Evolutionary conservation across 1,140 invertebrate genomes (phyloP), one percentile per base, ranked within the genome.

Genomic region (Patella vulgata): DNA sequence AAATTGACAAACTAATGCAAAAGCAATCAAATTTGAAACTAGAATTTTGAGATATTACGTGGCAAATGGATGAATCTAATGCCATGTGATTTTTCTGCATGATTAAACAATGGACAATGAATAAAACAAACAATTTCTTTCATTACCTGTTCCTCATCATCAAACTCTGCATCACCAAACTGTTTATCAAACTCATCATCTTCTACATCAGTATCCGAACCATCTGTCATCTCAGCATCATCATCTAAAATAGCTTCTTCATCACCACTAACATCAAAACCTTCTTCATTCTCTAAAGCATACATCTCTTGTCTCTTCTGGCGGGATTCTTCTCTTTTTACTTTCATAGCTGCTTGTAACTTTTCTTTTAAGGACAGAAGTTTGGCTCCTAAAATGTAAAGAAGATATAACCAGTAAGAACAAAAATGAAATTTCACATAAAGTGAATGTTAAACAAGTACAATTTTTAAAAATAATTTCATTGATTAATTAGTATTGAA

Each of bases 261-360:
- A 17, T 66, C 68, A n/a, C 62, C 59, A 12, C 50, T 71, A 17
- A 60, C 66, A 19, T 48, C 59, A 14, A 57, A 68, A 28, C 64
- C 73, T 50, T 75, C 75, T 59, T 78, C 75, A 52, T 78, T 78
- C 40, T 78, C 73, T 19, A 78, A 43, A 30, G 69, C 67, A 59
- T 72, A 78, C 21, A 73, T 27, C 14, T 78, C 73, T 47, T 70
- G 65, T 21, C 73, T 60, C 44, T 78, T 73, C 64, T 75, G 66
- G 9, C 75, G 54, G n/a, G 67, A 59, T 21, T 68, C 63, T 55
- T 75, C 75, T 39, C 75, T 54, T 31, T 68, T 71, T 14, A 59
- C 50, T 46, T 70, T 71, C 67, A 78, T 78, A 50, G 70, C 65
- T 23, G 56, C 59, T 50, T 70, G 44, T 19, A 78, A 56, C 43